phyloP scores from a whole-genome alignment of 2,888 invertebrate genomes.

The Platynereis dumerilii region DNA sequence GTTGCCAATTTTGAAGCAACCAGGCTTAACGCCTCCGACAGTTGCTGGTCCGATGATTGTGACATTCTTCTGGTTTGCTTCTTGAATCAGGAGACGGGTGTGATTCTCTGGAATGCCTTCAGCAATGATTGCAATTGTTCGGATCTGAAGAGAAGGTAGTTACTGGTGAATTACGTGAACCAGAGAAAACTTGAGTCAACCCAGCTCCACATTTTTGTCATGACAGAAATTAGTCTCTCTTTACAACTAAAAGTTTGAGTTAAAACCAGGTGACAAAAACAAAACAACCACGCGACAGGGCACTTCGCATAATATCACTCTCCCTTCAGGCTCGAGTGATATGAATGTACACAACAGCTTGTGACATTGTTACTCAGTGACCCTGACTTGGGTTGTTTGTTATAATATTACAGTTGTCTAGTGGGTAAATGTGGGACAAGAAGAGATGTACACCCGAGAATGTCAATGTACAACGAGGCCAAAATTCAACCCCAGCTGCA shows the following conservation, averaged over 20 bases:
- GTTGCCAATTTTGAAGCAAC: slow-evolving; percentile 99
- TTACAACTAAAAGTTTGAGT: too few relatives aligned
- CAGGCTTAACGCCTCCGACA: slow-evolving; percentile 96
- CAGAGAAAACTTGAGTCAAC: neutral
- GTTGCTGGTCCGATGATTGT: slow-evolving; percentile 88
- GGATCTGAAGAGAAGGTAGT: slow-evolving; percentile 70
- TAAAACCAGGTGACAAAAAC: too few relatives aligned
- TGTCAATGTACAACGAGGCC: too few relatives aligned
- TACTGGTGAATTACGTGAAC: neutral
- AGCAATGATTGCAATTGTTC: slow-evolving; percentile 96
- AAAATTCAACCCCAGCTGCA: too few relatives aligned
- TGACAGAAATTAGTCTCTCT: too few relatives aligned
- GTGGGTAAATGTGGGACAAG: too few relatives aligned
- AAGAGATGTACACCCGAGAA: neutral
- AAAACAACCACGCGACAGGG: too few relatives aligned
- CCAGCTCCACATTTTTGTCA: neutral
- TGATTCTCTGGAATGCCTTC: slow-evolving; percentile 99
- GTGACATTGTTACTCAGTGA: too few relatives aligned
- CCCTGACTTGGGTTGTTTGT: too few relatives aligned
- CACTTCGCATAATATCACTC: too few relatives aligned
- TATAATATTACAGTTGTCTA: too few relatives aligned
- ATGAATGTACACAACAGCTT: neutral
- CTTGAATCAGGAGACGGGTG: slow-evolving; percentile 85
- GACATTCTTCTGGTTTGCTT: slow-evolving; percentile 82
- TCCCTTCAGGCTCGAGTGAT: too few relatives aligned